Evolutionary conservation across 2,797 vertebrate genomes (phyloP).

Genomic region (Acipenser oxyrinchus): DNA sequence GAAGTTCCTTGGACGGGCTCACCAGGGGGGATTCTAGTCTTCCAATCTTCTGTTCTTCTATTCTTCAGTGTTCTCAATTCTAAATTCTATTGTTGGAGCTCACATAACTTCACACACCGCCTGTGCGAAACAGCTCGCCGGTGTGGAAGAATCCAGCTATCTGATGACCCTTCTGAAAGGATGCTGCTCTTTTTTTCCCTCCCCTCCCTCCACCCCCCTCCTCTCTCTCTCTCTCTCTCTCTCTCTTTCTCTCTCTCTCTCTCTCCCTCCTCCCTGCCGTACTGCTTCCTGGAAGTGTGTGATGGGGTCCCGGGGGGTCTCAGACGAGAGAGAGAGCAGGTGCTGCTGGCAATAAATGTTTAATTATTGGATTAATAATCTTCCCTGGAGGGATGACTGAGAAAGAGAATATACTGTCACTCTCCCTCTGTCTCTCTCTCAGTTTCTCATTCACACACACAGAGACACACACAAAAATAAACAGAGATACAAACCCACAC

Average conservation of each 20-base stretch:
- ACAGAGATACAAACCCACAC: background rate
- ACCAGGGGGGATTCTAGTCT: conserved; percentile 24
- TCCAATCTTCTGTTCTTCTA: conserved; percentile 29
- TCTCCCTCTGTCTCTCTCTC: conserved; percentile 28
- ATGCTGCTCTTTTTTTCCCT: conserved; percentile 54
- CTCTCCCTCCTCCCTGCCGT: conserved; percentile 26
- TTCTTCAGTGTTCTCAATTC: conserved; percentile 35
- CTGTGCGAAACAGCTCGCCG: conserved; percentile 43
- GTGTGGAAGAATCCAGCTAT: conserved; percentile 65
- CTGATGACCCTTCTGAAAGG: conserved; percentile 62
- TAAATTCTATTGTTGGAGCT: conserved; percentile 59
- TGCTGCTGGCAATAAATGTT: conserved; percentile 81
- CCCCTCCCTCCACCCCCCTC: conserved; percentile 54
- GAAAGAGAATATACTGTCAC: conserved; percentile 42
- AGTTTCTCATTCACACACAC: conserved; percentile 18
- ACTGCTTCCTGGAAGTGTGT: conserved; percentile 40
- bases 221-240: conserved; percentile 34
- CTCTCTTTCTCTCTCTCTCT: conserved; percentile 26
- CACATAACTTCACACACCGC: conserved; percentile 72
- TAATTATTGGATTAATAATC: conserved; percentile 89
- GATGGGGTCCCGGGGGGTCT: conserved; percentile 55
- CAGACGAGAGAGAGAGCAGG: conserved; percentile 65
- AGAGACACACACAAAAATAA: conserved; percentile 18
- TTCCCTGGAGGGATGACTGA: conserved; percentile 56
- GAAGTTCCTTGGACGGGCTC: conserved; percentile 20